These are phyloP conservation scores for Hemibagrus wyckioides DNA, from an alignment of 2,113 vertebrate genomes.

Conservation along the genomic window DNA sequence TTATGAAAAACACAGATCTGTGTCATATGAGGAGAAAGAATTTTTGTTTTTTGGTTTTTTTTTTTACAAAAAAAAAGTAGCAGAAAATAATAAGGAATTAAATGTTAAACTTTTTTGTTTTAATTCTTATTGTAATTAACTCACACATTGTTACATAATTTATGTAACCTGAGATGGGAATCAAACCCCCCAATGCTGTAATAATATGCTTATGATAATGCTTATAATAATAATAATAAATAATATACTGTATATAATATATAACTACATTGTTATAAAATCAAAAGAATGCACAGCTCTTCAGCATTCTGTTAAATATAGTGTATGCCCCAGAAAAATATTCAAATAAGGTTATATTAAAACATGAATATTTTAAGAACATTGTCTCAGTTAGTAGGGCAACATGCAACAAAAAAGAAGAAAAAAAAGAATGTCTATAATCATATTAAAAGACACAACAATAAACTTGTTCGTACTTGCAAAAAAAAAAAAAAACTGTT, in stretches of 20 bases:
- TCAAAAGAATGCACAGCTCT: background rate
- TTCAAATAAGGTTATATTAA: background rate
- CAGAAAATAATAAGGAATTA: background rate
- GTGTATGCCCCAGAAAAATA: background rate
- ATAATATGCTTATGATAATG: too few relatives aligned
- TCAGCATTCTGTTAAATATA: background rate
- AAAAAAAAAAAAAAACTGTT: conserved; percentile 25
- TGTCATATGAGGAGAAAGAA: background rate
- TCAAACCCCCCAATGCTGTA: too few relatives aligned
- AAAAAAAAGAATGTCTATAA: background rate
- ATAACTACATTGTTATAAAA: background rate
- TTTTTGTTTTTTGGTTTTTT: too few relatives aligned
- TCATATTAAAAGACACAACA: background rate
- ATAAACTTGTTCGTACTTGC: background rate
- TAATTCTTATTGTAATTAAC: background rate
- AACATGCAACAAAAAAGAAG: background rate
- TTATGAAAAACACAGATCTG: background rate
- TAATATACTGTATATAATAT: too few relatives aligned
- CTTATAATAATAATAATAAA: too few relatives aligned
- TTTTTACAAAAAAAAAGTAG: background rate
- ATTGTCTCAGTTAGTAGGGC: background rate
- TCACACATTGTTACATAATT: background rate
- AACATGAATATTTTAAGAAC: background rate
- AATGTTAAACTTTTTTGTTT: background rate
- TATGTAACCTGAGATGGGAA: background rate